Conservation (phyloP, 2,888 invertebrate genomes). For the Odontothrips loti region DNA sequence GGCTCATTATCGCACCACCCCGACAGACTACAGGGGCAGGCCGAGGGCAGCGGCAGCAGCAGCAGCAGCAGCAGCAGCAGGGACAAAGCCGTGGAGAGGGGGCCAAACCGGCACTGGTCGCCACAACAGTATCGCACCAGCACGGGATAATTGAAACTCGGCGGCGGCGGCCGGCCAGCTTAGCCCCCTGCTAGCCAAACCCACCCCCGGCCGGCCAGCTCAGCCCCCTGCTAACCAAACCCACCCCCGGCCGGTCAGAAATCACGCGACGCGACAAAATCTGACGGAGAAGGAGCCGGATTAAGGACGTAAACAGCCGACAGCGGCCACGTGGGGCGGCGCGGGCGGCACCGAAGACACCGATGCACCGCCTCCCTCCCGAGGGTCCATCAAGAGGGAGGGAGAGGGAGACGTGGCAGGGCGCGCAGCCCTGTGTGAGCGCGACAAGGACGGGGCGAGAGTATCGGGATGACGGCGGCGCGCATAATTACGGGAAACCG, state of each 20-base stretch:
- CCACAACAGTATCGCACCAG: background rate
- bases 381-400: background rate
- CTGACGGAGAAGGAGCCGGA: no score
- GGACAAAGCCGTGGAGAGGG: background rate
- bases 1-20: slow-evolving; percentile 13
- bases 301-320: no score
- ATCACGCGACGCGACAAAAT: no score
- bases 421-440: background rate
- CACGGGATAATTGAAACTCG: background rate
- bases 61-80: no score
- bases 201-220: background rate
- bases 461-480: background rate
- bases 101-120: no score
- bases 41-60: no score
- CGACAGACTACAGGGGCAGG: background rate
- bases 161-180: background rate
- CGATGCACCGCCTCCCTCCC: background rate
- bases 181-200: background rate
- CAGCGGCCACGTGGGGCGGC: no score
- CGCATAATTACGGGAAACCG: background rate
- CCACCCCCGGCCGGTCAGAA: background rate
- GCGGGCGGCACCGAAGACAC: no score
- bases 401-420: background rate
- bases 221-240: background rate
- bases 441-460: background rate